These are phyloP conservation scores for Prenolepis imparis DNA, from an alignment of 2,888 invertebrate species.

Conservation along the genomic window DNA sequence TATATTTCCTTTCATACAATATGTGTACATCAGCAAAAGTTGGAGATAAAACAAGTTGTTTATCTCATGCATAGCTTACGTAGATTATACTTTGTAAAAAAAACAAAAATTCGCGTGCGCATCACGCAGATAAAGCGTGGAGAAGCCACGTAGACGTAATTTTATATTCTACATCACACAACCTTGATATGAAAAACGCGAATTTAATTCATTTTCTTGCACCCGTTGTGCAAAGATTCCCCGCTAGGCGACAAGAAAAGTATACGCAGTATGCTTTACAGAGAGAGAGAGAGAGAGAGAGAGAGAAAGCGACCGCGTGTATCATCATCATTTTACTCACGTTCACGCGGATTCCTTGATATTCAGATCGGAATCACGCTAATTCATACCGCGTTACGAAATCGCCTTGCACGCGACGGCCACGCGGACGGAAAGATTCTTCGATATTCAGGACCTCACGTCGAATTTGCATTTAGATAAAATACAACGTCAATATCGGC, in stretches of 20 bases:
- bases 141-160: conserved; percentile 25
- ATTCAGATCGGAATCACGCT: conserved; percentile 58
- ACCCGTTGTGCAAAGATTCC: conserved; percentile 40
- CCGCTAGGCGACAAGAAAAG: conserved; percentile 13
- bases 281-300: neutral
- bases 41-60: neutral
- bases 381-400: conserved; percentile 47
- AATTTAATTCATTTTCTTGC: conserved; percentile 42
- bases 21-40: neutral
- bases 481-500: conserved; percentile 59
- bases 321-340: conserved; percentile 45
- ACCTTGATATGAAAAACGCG: conserved; percentile 59
- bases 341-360: conserved; percentile 52
- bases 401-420: conserved; percentile 39
- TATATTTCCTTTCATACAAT: neutral
- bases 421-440: conserved; percentile 43
- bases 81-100: neutral
- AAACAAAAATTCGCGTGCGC: conserved; percentile 1
- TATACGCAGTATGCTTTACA: conserved; percentile 15
- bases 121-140: conserved; percentile 8
- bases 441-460: conserved; percentile 54
- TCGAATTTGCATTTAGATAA: conserved; percentile 66
- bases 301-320: neutral
- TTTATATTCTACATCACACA: conserved; percentile 40
- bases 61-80: no score